Evolutionary conservation across 1,140 invertebrate genomes (phyloP), one percentile per base, ranked within the genome.

Genomic region (Drosophila gunungcola): DNA sequence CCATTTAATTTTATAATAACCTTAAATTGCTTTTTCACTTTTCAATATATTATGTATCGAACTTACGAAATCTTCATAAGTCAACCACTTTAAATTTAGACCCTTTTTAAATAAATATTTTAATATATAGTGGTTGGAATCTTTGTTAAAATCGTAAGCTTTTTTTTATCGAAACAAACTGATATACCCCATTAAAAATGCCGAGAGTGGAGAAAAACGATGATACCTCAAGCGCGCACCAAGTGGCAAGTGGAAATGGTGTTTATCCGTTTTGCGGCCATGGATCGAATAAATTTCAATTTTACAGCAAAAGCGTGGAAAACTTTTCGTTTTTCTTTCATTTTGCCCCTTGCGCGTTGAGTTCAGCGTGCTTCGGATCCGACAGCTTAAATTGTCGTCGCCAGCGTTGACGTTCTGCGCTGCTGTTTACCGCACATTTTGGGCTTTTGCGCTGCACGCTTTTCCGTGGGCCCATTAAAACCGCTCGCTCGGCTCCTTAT

Each of bases 241-340:
- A 89, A 84, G 85, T 84, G 85, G 68, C 84, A 90, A 84, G 85
- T 84, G 80, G 80, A 84, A 89, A 90, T 81, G 77, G 64, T 84
- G 85, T 84, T 89, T 84, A 90, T 89, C 73, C 84, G 85, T 76
- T 88, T 67, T 65, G 60, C 58, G 72, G 48, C 43, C 73, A 77
- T 53, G 56, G 57, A 45, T 64, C 73, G 64, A 88, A 88, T 84
- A 89, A 88, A 89, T 88, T 88, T 88, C 80, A 89, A 88, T 88
- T 88, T 88, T 64, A 60, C 48, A 54, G 45, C 69, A 65, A 70
- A 69, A 61, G 54, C 63, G 78, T 56, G 54, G 13, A 69, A 75
- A 88, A 86, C 32, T 58, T 82, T 80, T 42, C 55, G 60, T 43
- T 43, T 49, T 43, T 41, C 39, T 39, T 38, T 39, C 12, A 34